Evolutionary conservation across 1,140 invertebrate species (phyloP), one percentile per base, ranked within the genome.

Genomic region (Eumaeus atala): DNA sequence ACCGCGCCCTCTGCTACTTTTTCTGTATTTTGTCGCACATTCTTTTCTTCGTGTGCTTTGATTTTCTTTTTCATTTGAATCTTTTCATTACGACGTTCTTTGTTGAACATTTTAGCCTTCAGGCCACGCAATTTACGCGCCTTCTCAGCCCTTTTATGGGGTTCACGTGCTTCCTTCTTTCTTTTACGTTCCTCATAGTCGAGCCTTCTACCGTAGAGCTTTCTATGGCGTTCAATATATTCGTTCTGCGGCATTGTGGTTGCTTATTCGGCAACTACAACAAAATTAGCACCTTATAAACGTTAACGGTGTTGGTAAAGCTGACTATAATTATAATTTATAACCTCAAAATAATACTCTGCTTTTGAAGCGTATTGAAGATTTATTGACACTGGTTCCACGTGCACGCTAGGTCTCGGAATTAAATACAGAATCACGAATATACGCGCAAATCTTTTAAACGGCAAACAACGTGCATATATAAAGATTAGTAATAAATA

Each of bases 11-110:
- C 95, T 2, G 94, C 90, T 0, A 94, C 91, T 55, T 93, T 92
- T 62, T 98, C 93, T 11, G 92, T 92, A 63, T 93, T 94, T 75
- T 96, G 93, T 73, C 97, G 97, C 0, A 95, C 94, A 74, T 94
- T 91, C 68, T 94, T 96, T 77, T 97, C 94, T 87, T 98, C 95
- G 72, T 97, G 96, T 6, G 95, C 94, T 73, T 95, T 94, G 54
- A 98, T 95, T 72, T 97, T 98, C 89, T 98, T 99, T 88, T 99
- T 98, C 93, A 99, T 98, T 84, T 99, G 97, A 62, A 99, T 95
- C 89, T 99, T 99, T 83, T 99, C 98, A 90, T 96, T 95, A 69
- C 97, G 93, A 1, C 98, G 91, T 76, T 99, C 92, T 77, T 98
- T 98, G 84, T 99, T 98, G 86, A 95, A 99, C 34, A 99, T 90